Percentiles rank a stretch among this genome's conserved stretches.
These are phyloP conservation scores for Tinamus major DNA, from an alignment of 2,797 vertebrate genomes.

Conservation along the genomic window DNA sequence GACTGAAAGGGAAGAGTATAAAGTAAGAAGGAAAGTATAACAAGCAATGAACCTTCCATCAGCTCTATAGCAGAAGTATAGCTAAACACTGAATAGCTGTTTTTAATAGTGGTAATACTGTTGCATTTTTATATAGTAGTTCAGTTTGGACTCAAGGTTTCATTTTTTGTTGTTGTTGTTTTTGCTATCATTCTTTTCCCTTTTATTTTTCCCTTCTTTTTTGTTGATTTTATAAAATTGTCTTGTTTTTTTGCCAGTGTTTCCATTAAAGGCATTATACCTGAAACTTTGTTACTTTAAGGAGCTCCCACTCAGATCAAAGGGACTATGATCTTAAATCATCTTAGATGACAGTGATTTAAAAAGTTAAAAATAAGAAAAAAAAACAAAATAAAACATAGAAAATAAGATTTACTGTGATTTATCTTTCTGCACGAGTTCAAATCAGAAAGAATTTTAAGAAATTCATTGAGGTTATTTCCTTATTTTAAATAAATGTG, in stretches of 20 bases:
- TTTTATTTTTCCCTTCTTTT: background rate
- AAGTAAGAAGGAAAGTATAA: background rate
- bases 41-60: background rate
- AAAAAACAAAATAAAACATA: background rate
- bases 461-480: background rate
- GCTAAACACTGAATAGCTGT: background rate
- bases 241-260: fast-evolving
- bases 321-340: background rate
- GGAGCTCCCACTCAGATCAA: background rate
- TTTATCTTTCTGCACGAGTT: background rate
- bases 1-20: background rate
- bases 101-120: background rate
- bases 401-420: background rate
- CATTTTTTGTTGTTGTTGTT: background rate
- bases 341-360: background rate
- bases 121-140: background rate
- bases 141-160: background rate
- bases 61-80: background rate
- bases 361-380: background rate
- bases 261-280: background rate
- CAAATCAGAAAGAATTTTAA: background rate
- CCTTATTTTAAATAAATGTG: background rate
- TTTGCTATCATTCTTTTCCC: background rate
- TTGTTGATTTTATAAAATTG: background rate
- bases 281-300: background rate